Evolutionary conservation across 2,888 invertebrate species (phyloP).

Genomic region (Tryphoninae sp.): DNA sequence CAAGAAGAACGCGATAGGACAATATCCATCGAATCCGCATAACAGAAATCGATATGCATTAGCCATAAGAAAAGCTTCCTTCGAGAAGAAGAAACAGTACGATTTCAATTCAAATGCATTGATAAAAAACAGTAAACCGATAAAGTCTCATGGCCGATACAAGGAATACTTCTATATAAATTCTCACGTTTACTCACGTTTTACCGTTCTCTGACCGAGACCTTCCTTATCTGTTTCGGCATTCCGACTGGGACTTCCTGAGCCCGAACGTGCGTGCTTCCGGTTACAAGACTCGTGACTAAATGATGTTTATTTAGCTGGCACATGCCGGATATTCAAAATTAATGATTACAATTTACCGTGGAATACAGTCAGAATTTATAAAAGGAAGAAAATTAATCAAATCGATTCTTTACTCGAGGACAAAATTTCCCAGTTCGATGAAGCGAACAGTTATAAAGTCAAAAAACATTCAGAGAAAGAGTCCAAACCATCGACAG

Average conservation of each 20-base stretch:
- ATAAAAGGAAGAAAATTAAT: no score
- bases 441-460: not conserved
- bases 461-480: not conserved
- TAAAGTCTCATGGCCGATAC: conserved; percentile 8
- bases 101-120: not conserved
- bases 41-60: not conserved
- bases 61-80: no score
- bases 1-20: not conserved
- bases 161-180: not conserved
- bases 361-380: no score
- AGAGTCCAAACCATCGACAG: not conserved
- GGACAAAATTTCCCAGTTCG: no score
- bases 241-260: conserved; percentile 73
- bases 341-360: no score
- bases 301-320: conserved; percentile 15
- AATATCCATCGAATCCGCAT: conserved; percentile 1
- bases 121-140: conserved; percentile 7
- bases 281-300: conserved; percentile 62
- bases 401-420: no score
- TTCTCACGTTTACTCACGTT: conserved; percentile 1
- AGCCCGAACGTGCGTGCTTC: conserved; percentile 65
- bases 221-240: conserved; percentile 73
- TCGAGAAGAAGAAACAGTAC: not conserved
- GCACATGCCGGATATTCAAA: no score
- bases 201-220: conserved; percentile 75